Evolutionary conservation across 2,113 vertebrate genomes (phyloP).

Genomic region (Circaetus gallicus): DNA sequence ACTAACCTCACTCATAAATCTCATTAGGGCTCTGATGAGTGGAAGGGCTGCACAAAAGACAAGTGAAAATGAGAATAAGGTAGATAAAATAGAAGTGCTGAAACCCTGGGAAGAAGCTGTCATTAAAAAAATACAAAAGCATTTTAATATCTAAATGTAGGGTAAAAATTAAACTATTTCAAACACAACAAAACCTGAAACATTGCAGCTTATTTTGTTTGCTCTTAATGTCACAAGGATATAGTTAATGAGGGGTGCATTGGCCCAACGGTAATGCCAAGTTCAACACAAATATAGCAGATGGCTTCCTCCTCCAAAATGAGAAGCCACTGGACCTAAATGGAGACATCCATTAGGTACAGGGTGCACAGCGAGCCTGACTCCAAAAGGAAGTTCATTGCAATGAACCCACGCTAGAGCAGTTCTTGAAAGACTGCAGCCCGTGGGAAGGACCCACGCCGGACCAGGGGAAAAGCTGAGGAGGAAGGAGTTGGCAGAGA

Average conservation of each 20-base stretch:
- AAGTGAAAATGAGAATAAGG: background rate
- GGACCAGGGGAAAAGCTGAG: background rate
- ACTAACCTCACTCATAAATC: conserved; percentile 15
- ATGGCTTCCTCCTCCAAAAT: background rate
- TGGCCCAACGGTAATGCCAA: background rate
- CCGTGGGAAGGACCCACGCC: fast-evolving
- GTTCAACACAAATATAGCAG: background rate
- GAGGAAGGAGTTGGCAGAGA: background rate
- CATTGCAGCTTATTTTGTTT: background rate
- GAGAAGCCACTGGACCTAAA: background rate
- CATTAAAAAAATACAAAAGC: background rate
- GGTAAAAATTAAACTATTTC: background rate
- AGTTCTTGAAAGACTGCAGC: background rate
- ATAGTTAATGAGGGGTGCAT: background rate
- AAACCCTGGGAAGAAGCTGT: background rate
- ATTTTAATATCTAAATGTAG: background rate
- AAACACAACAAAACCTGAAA: background rate
- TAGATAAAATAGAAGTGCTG: background rate
- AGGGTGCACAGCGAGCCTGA: background rate
- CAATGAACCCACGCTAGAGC: fast-evolving
- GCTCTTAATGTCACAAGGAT: background rate
- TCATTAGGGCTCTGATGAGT: background rate
- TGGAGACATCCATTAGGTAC: background rate
- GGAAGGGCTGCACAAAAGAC: background rate
- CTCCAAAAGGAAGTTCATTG: background rate